Evolutionary conservation across 2,797 vertebrate genomes (phyloP).

Genomic region (Percopsis omiscomaycus): DNA sequence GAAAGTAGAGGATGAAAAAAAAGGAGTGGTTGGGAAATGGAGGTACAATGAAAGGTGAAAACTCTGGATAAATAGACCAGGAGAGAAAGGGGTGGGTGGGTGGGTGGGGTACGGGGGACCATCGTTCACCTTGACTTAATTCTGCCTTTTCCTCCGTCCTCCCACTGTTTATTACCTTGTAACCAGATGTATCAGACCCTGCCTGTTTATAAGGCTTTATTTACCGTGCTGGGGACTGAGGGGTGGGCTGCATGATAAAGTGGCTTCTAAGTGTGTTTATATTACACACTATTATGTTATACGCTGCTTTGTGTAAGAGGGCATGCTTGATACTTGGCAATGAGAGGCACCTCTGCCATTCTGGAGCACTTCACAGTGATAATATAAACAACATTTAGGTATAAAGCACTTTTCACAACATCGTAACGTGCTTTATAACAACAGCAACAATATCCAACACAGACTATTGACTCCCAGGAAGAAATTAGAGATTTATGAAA

Average conservation of each 20-base stretch:
- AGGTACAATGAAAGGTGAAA: slow-evolving; percentile 49
- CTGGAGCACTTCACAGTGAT: too few species aligned
- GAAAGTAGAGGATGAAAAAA: slow-evolving; percentile 47
- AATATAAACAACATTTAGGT: too few species aligned
- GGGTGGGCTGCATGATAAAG: neutral
- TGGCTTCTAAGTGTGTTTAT: neutral
- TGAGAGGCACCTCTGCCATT: too few species aligned
- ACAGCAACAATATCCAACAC: too few species aligned
- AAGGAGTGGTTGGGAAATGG: slow-evolving; percentile 43
- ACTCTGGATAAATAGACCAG: slow-evolving; percentile 51
- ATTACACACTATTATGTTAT: too few species aligned
- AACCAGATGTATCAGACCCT: slow-evolving; percentile 32
- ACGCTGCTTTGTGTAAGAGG: too few species aligned
- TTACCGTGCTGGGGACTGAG: neutral
- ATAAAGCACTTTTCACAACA: too few species aligned
- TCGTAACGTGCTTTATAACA: too few species aligned
- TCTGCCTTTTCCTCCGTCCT: slow-evolving; percentile 66
- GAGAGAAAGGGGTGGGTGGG: slow-evolving; percentile 31
- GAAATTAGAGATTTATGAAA: too few species aligned
- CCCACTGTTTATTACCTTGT: slow-evolving; percentile 44
- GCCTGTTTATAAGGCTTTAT: too few species aligned
- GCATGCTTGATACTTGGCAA: too few species aligned
- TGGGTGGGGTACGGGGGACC: slow-evolving; percentile 54
- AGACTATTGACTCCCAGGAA: too few species aligned
- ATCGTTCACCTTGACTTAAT: slow-evolving; percentile 84